Percentiles rank a stretch among this genome's conserved stretches.
Conservation (phyloP, 30 jellyfish, hydroid and myxozoan genomes). For the Aurelia sp. region DNA sequence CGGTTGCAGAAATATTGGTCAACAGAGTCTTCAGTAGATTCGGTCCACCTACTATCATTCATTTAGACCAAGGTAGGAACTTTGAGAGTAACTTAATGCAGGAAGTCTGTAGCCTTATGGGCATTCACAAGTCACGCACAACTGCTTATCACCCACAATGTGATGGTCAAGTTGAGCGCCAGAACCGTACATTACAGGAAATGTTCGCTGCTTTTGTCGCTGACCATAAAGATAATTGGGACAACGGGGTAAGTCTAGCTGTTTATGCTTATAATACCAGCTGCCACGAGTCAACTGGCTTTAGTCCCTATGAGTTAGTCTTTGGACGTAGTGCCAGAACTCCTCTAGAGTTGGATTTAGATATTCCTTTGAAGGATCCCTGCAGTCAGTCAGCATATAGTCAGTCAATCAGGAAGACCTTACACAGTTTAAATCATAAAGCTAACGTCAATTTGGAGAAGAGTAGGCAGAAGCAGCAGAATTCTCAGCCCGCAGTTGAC, state of each 20-base stretch:
- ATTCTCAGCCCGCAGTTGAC: slow-evolving; percentile 1
- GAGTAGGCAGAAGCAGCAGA: slow-evolving; percentile 29
- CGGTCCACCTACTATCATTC: too few relatives aligned
- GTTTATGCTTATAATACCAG: slow-evolving; percentile 56
- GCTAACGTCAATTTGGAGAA: slow-evolving; percentile 9
- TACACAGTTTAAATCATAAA: slow-evolving; percentile 5
- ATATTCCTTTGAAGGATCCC: too few relatives aligned
- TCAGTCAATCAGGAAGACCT: slow-evolving; percentile 25
- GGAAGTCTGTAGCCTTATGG: too few relatives aligned
- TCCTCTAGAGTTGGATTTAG: too few relatives aligned
- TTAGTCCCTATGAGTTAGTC: slow-evolving; percentile 53
- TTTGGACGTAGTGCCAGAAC: too few relatives aligned
- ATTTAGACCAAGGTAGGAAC: too few relatives aligned
- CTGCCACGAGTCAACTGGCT: slow-evolving; percentile 56
- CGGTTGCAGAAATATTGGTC: slow-evolving; percentile 67
- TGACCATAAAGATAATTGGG: slow-evolving; percentile 31
- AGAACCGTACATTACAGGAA: slow-evolving; percentile 49
- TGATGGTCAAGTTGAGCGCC: too few relatives aligned
- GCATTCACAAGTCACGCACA: too few relatives aligned
- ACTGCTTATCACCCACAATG: too few relatives aligned
- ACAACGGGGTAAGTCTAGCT: slow-evolving; percentile 26
- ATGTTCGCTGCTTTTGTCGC: slow-evolving; percentile 34
- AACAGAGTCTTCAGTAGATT: too few relatives aligned
- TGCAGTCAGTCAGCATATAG: slow-evolving; percentile 36
- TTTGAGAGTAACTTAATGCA: too few relatives aligned